Conservation (phyloP, 2,113 vertebrate species). For the Chionomys nivalis region DNA sequence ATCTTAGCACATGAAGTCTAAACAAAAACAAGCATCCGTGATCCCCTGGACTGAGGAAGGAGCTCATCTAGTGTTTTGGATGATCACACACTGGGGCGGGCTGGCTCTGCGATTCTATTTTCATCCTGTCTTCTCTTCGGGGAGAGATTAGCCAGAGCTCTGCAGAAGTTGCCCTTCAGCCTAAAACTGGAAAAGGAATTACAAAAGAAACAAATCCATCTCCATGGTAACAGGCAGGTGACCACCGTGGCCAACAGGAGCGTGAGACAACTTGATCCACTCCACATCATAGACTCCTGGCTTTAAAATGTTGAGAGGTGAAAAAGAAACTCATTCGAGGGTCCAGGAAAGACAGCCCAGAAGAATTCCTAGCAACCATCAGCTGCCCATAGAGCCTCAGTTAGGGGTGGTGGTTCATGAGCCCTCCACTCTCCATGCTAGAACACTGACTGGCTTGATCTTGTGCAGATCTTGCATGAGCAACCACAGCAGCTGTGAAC, state of each 20-base stretch:
- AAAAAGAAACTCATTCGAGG: neutral
- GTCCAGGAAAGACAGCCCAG: neutral
- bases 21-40: conserved; percentile 35
- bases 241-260: neutral
- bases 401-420: neutral
- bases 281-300: neutral
- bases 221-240: conserved; percentile 77
- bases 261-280: conserved; percentile 8
- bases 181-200: conserved; percentile 28
- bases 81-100: neutral
- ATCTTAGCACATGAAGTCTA: neutral
- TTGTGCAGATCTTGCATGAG: neutral
- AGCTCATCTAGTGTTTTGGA: neutral
- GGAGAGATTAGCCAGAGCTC: neutral
- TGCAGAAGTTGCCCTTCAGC: conserved; percentile 40
- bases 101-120: neutral
- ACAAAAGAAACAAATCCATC: conserved; percentile 74
- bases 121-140: neutral
- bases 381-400: neutral
- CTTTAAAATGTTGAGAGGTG: neutral
- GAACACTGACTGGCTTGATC: neutral
- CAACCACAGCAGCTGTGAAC: neutral
- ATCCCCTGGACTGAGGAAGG: neutral
- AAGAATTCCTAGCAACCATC: neutral
- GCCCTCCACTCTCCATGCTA: neutral